Evolutionary conservation across 2,113 vertebrate genomes (phyloP), one percentile per base, ranked within the genome.

Genomic region (Porphyrio hochstetteri): DNA sequence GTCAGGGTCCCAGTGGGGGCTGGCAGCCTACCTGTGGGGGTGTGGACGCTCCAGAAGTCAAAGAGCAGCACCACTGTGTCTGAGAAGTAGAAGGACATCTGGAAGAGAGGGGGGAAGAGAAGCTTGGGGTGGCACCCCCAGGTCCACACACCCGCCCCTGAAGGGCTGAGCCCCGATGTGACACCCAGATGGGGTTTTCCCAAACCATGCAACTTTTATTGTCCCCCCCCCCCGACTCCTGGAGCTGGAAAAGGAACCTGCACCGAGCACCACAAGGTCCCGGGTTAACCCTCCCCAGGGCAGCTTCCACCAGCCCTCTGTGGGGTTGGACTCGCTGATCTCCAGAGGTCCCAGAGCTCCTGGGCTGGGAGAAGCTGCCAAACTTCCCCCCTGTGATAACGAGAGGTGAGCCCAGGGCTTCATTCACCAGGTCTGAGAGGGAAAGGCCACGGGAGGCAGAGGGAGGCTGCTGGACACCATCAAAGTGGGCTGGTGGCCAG

Each of bases 41-140:
- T 98, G 78, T 98, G 98, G n/a, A 99, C 98, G 7, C 96, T 97
- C 99, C 99, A 99, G 98, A 99, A 99, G 94, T 99, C 98, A 97
- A 99, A 99, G 11, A 99, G 98, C 95, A 99, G 98, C 21, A 98
- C 98, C 23, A 96, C 99, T 0, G 96, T 97, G 96, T 98, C 98
- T 0, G 99, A 99, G 82, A 97, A 98, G 75, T 97, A 96, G 79
- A 99, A 99, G 57, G 98, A 97, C 99, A 99, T 99, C 99, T 99
- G 97, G 57, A 97, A 92, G 42, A 96, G 68, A 95, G 36, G 31
- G 71, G 63, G 57, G 18, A 48, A 40, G 46, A 57, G 33, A 36
- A 53, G 61, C 2, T 55, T 55, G 55, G 48, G 27, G 60, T 21
- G 52, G n/a, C 7, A 6, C 55, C 59, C 19, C 1, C 69, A 11